phyloP scores from a whole-genome alignment of 2,797 vertebrate species.

The Periparus ater region DNA sequence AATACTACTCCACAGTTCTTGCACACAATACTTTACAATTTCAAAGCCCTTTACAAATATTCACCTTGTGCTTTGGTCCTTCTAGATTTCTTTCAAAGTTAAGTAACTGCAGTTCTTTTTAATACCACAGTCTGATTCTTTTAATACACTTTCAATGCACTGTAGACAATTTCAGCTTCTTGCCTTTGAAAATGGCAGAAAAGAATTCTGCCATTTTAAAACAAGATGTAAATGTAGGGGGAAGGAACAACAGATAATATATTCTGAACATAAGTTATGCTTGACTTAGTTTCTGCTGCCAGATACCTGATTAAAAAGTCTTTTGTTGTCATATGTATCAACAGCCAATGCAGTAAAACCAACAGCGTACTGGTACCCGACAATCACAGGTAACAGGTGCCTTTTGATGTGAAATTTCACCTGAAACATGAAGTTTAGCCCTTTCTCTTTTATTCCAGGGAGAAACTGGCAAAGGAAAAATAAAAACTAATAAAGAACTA shows the following conservation, averaged over 20 bases:
- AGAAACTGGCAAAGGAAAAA: neutral
- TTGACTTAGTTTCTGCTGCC: neutral
- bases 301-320: neutral
- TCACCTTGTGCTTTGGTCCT: neutral
- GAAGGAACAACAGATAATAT: neutral
- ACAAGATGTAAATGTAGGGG: neutral
- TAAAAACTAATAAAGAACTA: neutral
- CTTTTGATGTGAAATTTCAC: neutral
- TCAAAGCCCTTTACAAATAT: conserved; percentile 1
- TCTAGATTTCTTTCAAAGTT: neutral
- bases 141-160: neutral
- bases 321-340: neutral
- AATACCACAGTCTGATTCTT: neutral
- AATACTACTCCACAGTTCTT: neutral
- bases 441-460: neutral
- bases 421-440: neutral
- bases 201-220: neutral
- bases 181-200: neutral
- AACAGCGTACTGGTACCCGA: neutral
- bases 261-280: neutral
- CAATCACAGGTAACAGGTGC: neutral
- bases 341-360: neutral
- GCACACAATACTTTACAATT: neutral
- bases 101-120: neutral
- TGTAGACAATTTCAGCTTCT: neutral